Base-by-base conservation (phyloP, 37 sponge, comb jelly and placozoan species). In the Eunapius fragilis region DNA sequence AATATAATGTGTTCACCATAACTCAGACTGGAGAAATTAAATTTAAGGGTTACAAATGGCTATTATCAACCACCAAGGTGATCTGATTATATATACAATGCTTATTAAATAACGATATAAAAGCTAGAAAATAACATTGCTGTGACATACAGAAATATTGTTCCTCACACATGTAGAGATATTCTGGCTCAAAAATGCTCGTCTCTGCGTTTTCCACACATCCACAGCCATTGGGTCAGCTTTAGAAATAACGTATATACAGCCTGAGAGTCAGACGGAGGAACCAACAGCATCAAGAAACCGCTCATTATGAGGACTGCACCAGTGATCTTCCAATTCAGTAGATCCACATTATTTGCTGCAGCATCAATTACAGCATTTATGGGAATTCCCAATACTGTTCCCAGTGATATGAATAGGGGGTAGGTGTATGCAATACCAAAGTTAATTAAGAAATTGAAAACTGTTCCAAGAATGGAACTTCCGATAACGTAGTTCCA, bases 401-500 rank as follows among this genome's bases (percentile, higher is more conserved):
- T 96, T 6, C 97, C 97, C 25, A 96, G 78, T 2, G 97, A 96
- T 70, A 96, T 96, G 77, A 96, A 96, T 24, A 96, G 82, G 0
- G 97, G 97, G 71, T 88, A 96, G 11, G 97, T 96, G 77, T 89
- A 96, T 14, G 95, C 95, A 73, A 96, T 94, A 2, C 97, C 97
- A 87, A 96, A 96, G 78, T 94, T 94, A 77, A 96, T 94, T 71
- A 83, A 72, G 70, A 96, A 96, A 58, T 96, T 94, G 71, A 96
- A 96, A 22, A 92, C 37, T 12, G 93, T 72, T 0, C 88, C 78
- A 17, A 92, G 81, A 26, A 68, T 76, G 1, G 97, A 86, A 17
- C 82, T 74, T 14, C 75, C 71, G 41, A 85, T 89, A 7, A 96
- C n/a, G 37, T 68, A 94, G 30, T 26, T 37, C 95, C 95, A 94